Percentiles rank a stretch among this genome's conserved stretches.
These are phyloP conservation scores for Pluvialis apricaria DNA, from an alignment of 2,113 vertebrate species.

Conservation along the genomic window DNA sequence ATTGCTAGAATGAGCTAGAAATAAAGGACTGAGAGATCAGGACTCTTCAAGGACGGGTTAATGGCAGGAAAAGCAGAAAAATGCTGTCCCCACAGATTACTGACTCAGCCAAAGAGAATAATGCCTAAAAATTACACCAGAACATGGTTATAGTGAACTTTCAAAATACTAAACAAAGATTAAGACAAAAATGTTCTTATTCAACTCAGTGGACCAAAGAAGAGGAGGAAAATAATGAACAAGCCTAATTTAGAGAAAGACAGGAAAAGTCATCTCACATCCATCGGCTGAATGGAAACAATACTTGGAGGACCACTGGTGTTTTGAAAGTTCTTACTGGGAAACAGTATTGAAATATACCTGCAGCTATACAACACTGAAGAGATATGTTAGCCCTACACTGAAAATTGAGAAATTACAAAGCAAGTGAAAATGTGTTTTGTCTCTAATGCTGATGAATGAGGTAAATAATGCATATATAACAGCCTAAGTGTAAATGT, in stretches of 20 bases:
- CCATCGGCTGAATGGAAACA: background rate
- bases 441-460: background rate
- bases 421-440: background rate
- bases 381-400: background rate
- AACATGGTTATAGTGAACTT: background rate
- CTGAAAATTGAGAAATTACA: background rate
- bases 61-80: background rate
- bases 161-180: background rate
- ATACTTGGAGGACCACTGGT: rapidly evolving
- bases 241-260: background rate
- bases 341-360: background rate
- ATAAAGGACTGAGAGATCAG: background rate
- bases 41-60: background rate
- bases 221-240: background rate
- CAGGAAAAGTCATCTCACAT: background rate
- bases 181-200: background rate
- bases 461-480: background rate
- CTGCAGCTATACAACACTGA: background rate
- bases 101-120: background rate
- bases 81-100: background rate
- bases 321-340: background rate
- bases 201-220: background rate
- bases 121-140: background rate
- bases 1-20: background rate
- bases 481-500: background rate